Base-by-base conservation (phyloP, 2,113 vertebrate species). In the Oryzias curvinotus region DNA sequence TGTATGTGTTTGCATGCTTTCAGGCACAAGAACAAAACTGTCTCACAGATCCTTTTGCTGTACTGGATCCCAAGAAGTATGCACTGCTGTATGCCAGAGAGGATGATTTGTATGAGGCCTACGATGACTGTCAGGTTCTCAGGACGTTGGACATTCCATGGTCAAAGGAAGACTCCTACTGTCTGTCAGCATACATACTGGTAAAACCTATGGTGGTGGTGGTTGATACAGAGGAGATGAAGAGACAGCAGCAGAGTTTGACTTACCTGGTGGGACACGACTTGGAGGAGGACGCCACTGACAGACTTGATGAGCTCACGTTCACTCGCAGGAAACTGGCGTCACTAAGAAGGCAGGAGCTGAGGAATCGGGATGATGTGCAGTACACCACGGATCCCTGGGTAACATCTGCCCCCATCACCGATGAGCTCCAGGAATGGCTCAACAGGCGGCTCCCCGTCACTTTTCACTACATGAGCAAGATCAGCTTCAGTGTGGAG, bases 281-380 rank as follows among this genome's bases (percentile, higher is more conserved):
- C 62, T 73, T 93, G 18, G 87, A 88, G 41, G 72, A 61, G 4
- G 84, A 84, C 4, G 60, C 83, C 1, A 68, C 72, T 1, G 71
- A 90, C 66, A 81, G 88, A 48, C 85, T 90, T 8, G 81, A 78
- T 19, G 92, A 93, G 60, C 80, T 93, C 4, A 87, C 73, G 4
- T 92, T 89, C 55, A 90, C 91, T 4, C 89, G 91, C 42, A 82
- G 92, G 63, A 93, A 91, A 62, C 78, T 93, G 56, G 85, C 85
- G 13, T 75, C 86, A 44, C 77, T 87, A 0, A 82, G 91, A 23
- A 88, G 64, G 30, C 73, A 78, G 21, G 90, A 89, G 71, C 53
- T 93, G 13, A 87, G 26, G 62, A 64, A 59, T 15, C 85, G 92
- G 0, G 75, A 91, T 45, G 8, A 74, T 5, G 19, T 56, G 52